Conservation (phyloP, 2,888 invertebrate genomes). For the Stenotaenia linearis region DNA sequence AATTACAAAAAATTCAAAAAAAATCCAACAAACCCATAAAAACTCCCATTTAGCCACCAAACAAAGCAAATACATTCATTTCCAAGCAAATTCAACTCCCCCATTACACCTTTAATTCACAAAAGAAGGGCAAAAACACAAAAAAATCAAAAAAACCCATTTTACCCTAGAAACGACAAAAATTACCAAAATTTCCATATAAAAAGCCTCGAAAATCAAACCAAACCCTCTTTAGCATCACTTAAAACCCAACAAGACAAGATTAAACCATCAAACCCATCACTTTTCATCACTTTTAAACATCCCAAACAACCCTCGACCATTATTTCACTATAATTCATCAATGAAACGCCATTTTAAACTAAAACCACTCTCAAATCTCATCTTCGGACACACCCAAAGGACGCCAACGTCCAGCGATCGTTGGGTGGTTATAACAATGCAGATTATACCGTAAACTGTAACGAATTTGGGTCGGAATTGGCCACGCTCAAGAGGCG, state of each 20-base stretch:
- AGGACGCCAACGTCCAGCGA: not conserved
- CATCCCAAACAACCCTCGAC: not conserved
- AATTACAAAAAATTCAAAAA: too few relatives aligned
- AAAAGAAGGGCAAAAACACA: too few relatives aligned
- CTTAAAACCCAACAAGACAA: not conserved
- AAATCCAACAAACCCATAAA: too few relatives aligned
- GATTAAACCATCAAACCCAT: not conserved
- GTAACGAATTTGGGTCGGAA: not conserved
- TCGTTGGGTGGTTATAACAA: not conserved
- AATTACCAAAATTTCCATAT: too few relatives aligned
- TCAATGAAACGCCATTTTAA: not conserved
- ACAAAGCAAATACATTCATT: too few relatives aligned
- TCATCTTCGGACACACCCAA: not conserved
- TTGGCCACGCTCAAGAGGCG: not conserved
- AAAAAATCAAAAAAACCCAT: too few relatives aligned
- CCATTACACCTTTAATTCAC: too few relatives aligned
- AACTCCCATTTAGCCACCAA: too few relatives aligned
- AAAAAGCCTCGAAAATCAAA: too few relatives aligned
- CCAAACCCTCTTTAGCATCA: too few relatives aligned
- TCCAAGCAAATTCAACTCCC: too few relatives aligned
- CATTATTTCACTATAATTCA: not conserved
- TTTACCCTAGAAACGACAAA: too few relatives aligned
- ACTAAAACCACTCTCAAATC: slow-evolving; percentile 5
- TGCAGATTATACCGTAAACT: not conserved
- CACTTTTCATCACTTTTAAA: not conserved